Percentiles rank a stretch among this genome's conserved stretches.
These are phyloP conservation scores for Thermophis baileyi DNA, from an alignment of 2,113 vertebrate genomes.

Conservation along the genomic window DNA sequence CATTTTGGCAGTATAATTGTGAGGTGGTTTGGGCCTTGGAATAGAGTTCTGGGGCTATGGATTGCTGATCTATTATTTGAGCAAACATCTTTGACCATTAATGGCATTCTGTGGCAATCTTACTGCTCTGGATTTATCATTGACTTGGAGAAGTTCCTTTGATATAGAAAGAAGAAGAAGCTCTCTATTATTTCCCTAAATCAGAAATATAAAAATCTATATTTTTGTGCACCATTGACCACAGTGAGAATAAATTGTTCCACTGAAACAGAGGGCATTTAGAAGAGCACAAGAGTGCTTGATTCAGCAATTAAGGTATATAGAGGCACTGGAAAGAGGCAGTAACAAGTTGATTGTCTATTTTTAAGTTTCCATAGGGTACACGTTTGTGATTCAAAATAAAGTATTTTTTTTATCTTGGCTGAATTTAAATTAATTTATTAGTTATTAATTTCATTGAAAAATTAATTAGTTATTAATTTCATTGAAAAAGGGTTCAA, in stretches of 20 bases:
- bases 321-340: background rate
- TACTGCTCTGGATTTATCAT: background rate
- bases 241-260: background rate
- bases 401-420: slow-evolving; percentile 54
- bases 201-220: background rate
- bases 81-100: background rate
- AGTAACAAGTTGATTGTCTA: slow-evolving; percentile 7
- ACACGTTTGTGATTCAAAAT: slow-evolving; percentile 35
- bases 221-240: background rate
- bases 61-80: background rate
- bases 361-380: slow-evolving; percentile 58
- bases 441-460: slow-evolving; percentile 72
- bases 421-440: slow-evolving; percentile 65
- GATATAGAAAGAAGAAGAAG: background rate
- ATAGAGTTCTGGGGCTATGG: background rate
- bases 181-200: background rate
- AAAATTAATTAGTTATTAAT: slow-evolving; percentile 70
- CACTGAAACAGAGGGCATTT: background rate
- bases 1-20: background rate
- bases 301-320: background rate
- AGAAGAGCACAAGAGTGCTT: background rate
- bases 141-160: background rate
- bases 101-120: background rate
- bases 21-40: background rate
- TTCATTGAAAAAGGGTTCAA: slow-evolving; percentile 59